Conservation (phyloP, 2,888 invertebrate species). For the Drosophila putrida region DNA sequence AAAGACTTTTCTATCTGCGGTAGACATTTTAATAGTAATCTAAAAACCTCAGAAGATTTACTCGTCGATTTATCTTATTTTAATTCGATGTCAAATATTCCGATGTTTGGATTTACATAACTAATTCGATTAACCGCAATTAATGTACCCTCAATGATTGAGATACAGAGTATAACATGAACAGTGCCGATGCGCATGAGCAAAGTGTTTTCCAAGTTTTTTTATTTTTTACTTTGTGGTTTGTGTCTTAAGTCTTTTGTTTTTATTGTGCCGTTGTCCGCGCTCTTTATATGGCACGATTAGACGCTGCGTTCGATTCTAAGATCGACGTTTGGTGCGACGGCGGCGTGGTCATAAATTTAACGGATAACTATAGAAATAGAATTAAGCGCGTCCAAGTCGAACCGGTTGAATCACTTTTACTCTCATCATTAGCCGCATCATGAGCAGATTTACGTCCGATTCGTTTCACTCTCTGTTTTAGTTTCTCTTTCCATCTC, state of each 20-base stretch:
- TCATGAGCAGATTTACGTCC: slow-evolving; percentile 42
- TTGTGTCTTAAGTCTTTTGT: slow-evolving; percentile 19
- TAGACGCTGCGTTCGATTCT: slow-evolving; percentile 64
- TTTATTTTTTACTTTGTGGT: slow-evolving; percentile 7
- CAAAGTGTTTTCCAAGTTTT: slow-evolving; percentile 36
- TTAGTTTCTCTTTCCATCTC: slow-evolving; percentile 2
- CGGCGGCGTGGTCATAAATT: slow-evolving; percentile 65
- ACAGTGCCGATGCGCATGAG: slow-evolving; percentile 50
- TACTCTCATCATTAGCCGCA: slow-evolving; percentile 77
- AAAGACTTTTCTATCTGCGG: too few species aligned
- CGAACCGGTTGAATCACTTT: slow-evolving; percentile 76
- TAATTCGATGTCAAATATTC: too few species aligned
- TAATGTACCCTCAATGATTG: neutral
- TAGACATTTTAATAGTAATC: too few species aligned
- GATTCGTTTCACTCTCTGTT: slow-evolving; percentile 23
- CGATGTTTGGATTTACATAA: too few species aligned
- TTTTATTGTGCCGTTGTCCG: slow-evolving; percentile 20
- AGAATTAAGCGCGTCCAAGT: slow-evolving; percentile 48
- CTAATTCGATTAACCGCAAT: neutral
- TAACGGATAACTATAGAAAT: slow-evolving; percentile 74
- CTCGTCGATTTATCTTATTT: too few species aligned
- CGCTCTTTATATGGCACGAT: slow-evolving; percentile 56
- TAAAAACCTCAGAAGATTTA: too few species aligned
- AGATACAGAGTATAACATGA: slow-evolving; percentile 5
- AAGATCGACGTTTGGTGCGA: slow-evolving; percentile 48